Evolutionary conservation across 2,888 invertebrate species (phyloP).

Genomic region (Unio pictorum): DNA sequence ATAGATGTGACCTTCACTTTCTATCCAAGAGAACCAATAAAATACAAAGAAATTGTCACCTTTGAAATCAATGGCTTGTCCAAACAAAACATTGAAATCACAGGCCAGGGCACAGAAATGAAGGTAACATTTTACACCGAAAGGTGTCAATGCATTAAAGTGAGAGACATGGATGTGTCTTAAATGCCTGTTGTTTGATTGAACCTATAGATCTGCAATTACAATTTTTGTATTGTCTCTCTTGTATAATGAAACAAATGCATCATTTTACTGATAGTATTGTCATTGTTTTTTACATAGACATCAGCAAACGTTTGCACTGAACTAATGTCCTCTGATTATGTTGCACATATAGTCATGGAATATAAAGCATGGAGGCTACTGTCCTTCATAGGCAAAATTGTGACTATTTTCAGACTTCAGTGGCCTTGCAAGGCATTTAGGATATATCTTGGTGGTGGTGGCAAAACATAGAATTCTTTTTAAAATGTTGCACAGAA

Average conservation of each 20-base stretch:
- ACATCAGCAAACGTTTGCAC: no score
- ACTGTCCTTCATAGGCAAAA: no score
- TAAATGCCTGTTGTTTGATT: background rate
- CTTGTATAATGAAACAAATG: background rate
- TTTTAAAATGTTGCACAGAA: no score
- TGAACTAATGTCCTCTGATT: no score
- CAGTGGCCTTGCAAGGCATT: no score
- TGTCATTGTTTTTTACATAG: no score
- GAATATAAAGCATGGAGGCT: no score
- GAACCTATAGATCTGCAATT: background rate
- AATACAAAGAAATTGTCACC: conserved; percentile 65
- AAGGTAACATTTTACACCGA: conserved; percentile 50
- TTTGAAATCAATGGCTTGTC: conserved; percentile 72
- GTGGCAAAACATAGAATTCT: no score
- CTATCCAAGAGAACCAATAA: conserved; percentile 63
- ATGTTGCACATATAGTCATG: no score
- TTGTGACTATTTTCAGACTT: no score
- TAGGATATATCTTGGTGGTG: no score
- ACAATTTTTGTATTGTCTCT: background rate
- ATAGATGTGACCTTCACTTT: conserved; percentile 66
- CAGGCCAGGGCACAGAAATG: conserved; percentile 69
- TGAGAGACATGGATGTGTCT: background rate
- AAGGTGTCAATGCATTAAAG: no score
- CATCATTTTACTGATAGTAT: background rate
- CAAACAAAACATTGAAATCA: conserved; percentile 63